A percentile compares a stretch with the other conserved stretches of the same genome.
These are phyloP conservation scores for Todiramphus chloris DNA, from an alignment of 2,113 vertebrate genomes.

Conservation along the genomic window DNA sequence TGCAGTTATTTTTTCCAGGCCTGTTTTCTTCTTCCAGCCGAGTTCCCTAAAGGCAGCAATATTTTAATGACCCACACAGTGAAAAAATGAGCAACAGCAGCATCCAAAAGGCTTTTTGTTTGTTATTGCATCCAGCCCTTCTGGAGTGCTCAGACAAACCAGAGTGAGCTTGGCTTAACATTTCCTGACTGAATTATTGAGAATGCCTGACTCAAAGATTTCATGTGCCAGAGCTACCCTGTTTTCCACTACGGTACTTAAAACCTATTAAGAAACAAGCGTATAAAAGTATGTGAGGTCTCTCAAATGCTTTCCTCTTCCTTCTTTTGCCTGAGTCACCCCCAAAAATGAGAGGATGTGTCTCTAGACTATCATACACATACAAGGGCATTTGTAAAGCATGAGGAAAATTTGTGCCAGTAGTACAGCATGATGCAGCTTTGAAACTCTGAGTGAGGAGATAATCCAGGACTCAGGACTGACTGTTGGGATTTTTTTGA, in stretches of 20 bases:
- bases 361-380: not conserved
- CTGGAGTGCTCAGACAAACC: not conserved
- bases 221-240: not conserved
- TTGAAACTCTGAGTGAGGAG: not conserved
- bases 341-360: accelerated
- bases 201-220: not conserved
- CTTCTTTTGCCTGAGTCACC: not conserved
- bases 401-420: not conserved
- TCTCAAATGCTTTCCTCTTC: not conserved
- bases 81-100: slow-evolving; percentile 46
- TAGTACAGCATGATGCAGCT: accelerated
- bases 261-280: not conserved
- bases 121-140: slow-evolving; percentile 27
- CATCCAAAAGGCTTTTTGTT: slow-evolving; percentile 52
- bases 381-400: not conserved
- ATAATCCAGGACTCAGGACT: not conserved
- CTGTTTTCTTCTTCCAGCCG: slow-evolving; percentile 62
- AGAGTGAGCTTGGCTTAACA: not conserved
- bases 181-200: not conserved
- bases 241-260: not conserved
- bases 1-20: slow-evolving; percentile 49
- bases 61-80: slow-evolving; percentile 40
- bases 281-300: not conserved
- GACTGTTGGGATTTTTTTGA: not conserved
- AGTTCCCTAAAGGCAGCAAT: slow-evolving; percentile 50